A percentile compares a stretch with the other conserved stretches of the same genome.
These are phyloP conservation scores for Hyalella azteca DNA, from an alignment of 2,888 invertebrate genomes.

Conservation along the genomic window DNA sequence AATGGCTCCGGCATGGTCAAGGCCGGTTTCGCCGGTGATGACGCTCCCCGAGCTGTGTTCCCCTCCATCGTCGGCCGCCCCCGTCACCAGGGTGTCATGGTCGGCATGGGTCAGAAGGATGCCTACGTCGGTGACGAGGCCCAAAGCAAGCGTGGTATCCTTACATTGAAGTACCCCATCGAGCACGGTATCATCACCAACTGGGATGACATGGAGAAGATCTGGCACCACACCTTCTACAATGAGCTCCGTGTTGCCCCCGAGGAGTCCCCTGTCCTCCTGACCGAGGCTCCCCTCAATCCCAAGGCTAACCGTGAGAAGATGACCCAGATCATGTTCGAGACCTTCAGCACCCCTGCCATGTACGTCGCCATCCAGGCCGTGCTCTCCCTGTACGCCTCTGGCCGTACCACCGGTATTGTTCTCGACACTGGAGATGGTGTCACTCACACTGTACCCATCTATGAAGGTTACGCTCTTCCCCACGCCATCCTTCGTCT, in stretches of 20 bases:
- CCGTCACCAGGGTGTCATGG: constrained; percentile 70
- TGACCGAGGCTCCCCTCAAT: constrained; percentile 32
- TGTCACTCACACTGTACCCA: constrained; percentile 50
- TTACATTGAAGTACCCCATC: constrained; percentile 68
- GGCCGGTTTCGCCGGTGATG: too few relatives aligned
- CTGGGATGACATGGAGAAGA: constrained; percentile 99
- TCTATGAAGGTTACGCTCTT: constrained; percentile 49
- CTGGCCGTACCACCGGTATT: constrained; percentile 42
- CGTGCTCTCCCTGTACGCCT: constrained; percentile 43
- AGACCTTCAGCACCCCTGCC: constrained; percentile 36
- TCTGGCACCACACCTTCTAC: constrained; percentile 99
- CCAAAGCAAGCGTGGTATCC: constrained; percentile 72
- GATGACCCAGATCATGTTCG: constrained; percentile 36
- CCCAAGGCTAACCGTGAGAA: constrained; percentile 31
- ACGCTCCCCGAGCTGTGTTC: too few relatives aligned
- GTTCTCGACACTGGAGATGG: constrained; percentile 48
- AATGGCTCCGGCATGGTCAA: too few relatives aligned
- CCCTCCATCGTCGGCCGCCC: too few relatives aligned
- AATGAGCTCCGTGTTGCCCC: constrained; percentile 95
- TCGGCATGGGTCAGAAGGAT: constrained; percentile 74
- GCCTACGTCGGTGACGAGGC: constrained; percentile 96
- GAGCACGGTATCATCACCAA: constrained; percentile 75
- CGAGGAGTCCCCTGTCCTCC: constrained; percentile 68
- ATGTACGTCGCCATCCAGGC: constrained; percentile 40
- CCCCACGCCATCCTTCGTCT: constrained; percentile 45